Conservation (phyloP, 1,140 invertebrate genomes). For the Homarus americanus region DNA sequence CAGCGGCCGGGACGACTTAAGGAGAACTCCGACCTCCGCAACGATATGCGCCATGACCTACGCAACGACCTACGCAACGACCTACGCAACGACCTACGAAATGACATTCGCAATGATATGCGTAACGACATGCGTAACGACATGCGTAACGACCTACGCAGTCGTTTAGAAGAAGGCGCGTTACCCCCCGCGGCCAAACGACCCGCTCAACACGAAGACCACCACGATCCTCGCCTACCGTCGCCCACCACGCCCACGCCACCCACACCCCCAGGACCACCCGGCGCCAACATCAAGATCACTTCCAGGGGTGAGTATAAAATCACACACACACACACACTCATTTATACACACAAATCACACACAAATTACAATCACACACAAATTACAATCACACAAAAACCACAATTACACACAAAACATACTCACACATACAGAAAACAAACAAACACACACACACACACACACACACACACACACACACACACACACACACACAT, state of each 20-base stretch:
- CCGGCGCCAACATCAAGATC: constrained; percentile 92
- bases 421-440: too few relatives aligned
- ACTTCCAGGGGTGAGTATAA: constrained; percentile 88
- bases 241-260: constrained; percentile 77
- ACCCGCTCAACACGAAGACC: constrained; percentile 78
- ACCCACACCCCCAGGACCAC: constrained; percentile 76
- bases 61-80: constrained; percentile 61
- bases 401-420: too few relatives aligned
- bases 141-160: constrained; percentile 57
- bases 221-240: constrained; percentile 78
- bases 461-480: too few relatives aligned
- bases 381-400: too few relatives aligned
- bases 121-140: constrained; percentile 50
- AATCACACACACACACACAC: too few relatives aligned
- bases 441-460: too few relatives aligned
- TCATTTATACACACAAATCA: too few relatives aligned
- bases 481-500: too few relatives aligned
- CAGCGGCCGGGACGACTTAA: constrained; percentile 67
- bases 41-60: constrained; percentile 43
- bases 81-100: constrained; percentile 45
- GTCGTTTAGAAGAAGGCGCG: constrained; percentile 74
- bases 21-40: constrained; percentile 28
- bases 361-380: too few relatives aligned
- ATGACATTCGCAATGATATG: constrained; percentile 49
- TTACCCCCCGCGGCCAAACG: constrained; percentile 78